Conservation (phyloP, 2,888 invertebrate species). For the Brachyptera putata region DNA sequence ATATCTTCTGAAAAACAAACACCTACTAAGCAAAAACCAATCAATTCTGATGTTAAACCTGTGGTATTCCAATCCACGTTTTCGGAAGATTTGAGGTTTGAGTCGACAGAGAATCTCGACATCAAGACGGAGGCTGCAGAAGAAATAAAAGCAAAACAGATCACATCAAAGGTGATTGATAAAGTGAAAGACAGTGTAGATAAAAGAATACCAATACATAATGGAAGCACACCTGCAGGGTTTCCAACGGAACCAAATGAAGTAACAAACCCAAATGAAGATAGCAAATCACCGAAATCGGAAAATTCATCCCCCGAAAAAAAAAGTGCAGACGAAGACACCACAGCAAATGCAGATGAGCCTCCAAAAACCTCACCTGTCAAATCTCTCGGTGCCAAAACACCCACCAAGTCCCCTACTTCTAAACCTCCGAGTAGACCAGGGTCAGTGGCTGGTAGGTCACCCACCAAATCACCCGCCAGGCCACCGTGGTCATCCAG, state of each 20-base stretch:
- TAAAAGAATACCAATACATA: too few relatives aligned
- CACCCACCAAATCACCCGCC: conserved; percentile 9
- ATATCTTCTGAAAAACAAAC: conserved; percentile 5
- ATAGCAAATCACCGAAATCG: neutral
- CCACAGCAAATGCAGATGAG: too few relatives aligned
- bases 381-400: neutral
- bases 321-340: too few relatives aligned
- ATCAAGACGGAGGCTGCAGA: neutral
- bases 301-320: too few relatives aligned
- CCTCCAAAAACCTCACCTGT: neutral
- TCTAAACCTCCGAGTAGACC: conserved; percentile 1
- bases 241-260: neutral
- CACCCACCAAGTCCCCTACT: neutral
- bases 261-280: neutral
- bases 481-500: conserved; percentile 9
- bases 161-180: too few relatives aligned
- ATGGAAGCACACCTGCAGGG: too few relatives aligned
- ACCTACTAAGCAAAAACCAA: conserved; percentile 4
- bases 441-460: conserved; percentile 19
- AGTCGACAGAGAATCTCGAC: conserved; percentile 5
- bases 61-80: conserved; percentile 16
- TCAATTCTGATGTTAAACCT: neutral
- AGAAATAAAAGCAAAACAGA: too few relatives aligned
- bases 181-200: neutral
- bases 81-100: conserved; percentile 10